These are phyloP conservation scores for Actias luna DNA, from an alignment of 2,888 invertebrate genomes.

Conservation along the genomic window DNA sequence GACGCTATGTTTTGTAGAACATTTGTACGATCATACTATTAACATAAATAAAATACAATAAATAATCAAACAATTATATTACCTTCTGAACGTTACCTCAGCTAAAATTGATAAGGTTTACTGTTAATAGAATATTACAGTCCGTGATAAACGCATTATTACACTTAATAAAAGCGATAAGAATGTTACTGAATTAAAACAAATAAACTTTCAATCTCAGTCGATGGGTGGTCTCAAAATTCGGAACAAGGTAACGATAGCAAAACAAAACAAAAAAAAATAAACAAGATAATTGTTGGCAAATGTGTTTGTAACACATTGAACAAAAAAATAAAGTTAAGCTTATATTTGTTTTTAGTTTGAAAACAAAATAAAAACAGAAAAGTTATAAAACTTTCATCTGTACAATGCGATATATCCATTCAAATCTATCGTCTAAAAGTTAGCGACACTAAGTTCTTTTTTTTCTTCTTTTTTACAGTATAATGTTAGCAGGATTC, in stretches of 20 bases:
- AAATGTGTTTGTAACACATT: too few species aligned
- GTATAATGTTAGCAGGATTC: slow-evolving; percentile 96
- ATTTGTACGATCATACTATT: slow-evolving; percentile 38
- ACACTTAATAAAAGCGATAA: neutral
- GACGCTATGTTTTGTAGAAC: slow-evolving; percentile 22
- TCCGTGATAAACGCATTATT: neutral
- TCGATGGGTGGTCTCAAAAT: slow-evolving; percentile 28
- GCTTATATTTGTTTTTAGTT: slow-evolving; percentile 29
- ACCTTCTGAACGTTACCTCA: slow-evolving; percentile 41
- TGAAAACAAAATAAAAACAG: slow-evolving; percentile 3
- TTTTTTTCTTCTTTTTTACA: slow-evolving; percentile 79
- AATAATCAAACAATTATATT: slow-evolving; percentile 48
- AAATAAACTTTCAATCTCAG: neutral
- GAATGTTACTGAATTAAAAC: neutral
- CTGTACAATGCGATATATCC: slow-evolving; percentile 29
- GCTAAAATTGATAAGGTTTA: slow-evolving; percentile 26
- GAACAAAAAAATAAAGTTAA: slow-evolving; percentile 25
- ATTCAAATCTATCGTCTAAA: slow-evolving; percentile 38
- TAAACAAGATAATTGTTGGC: too few species aligned
- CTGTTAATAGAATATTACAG: slow-evolving; percentile 16
- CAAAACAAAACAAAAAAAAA: slow-evolving; percentile 23
- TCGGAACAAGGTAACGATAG: slow-evolving; percentile 40
- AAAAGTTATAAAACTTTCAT: neutral
- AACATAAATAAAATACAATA: slow-evolving; percentile 60
- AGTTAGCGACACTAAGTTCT: slow-evolving; percentile 6